phyloP scores from a whole-genome alignment of 2,113 vertebrate species.

The Cryptomyrus ogoouensis region DNA sequence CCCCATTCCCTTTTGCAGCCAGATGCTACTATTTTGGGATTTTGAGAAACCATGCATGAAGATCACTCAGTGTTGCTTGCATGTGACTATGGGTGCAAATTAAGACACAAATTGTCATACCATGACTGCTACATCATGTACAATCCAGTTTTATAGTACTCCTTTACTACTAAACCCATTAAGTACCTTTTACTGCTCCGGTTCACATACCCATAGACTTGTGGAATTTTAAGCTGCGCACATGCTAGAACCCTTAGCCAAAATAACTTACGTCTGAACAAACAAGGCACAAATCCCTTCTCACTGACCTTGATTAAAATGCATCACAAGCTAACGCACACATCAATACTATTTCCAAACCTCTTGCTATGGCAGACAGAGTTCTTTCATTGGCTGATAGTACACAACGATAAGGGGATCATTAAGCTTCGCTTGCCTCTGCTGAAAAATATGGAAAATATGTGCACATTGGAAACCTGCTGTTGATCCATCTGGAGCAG shows the following conservation, averaged over 20 bases:
- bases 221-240: background rate
- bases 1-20: background rate
- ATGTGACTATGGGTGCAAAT: background rate
- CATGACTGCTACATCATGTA: background rate
- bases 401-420: slow-evolving; percentile 1
- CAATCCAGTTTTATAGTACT: background rate
- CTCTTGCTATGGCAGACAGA: background rate
- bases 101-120: background rate
- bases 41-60: background rate
- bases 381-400: background rate
- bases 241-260: background rate
- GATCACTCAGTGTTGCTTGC: background rate
- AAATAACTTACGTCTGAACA: background rate
- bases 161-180: background rate
- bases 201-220: background rate
- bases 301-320: slow-evolving; percentile 3
- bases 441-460: background rate
- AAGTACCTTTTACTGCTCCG: background rate
- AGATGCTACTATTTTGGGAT: background rate
- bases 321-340: background rate
- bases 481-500: slow-evolving; percentile 12
- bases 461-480: slow-evolving; percentile 1
- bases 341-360: background rate
- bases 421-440: background rate
- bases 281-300: background rate